Evolutionary conservation across 2,113 vertebrate genomes (phyloP), one percentile per base, ranked within the genome.

Genomic region (Corythaeola cristata): DNA sequence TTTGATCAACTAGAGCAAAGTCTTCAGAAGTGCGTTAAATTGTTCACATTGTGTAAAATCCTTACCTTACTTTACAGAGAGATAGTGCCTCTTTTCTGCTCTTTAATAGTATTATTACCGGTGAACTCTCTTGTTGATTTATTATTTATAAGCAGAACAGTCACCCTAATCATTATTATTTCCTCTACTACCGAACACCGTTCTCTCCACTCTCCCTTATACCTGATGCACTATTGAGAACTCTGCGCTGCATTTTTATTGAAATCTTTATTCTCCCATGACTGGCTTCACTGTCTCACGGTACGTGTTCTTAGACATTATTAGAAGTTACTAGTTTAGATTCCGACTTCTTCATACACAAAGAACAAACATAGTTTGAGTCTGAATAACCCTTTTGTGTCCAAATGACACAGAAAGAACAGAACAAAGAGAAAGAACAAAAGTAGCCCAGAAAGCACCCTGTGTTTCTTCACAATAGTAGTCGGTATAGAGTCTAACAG

Each of bases 1-100:
- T 97, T 97, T 97, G 95, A 97, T 96, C 89, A 97, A 58, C 73
- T 86, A 50, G 23, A 96, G 63, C 30, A 88, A 95, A 89, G 78
- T 89, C 92, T 97, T 96, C 85, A 84, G 79, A 96, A 55, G 75
- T 93, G 77, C 85, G 68, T 80, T 97, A 96, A 96, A 96, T 76
- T 91, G 89, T 94, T 96, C 94, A 72, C 41, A 2, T 93, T 93
- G 85, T 13, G 22, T 75, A 96, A 96, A 96, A 95, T 75, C 59
- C 62, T 90, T 88, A 77, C 45, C 93, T 90, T 88, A 77, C 45
- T 94, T 87, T 83, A 68, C 27, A 92, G 75, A 67, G 56, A 85
- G 41, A 26, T 5, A 53, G 39, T 23, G 11, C 28, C 71, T 89
- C 62, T 91, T 53, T 76, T 87, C 72, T 93, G 32, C 49, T 86